phyloP scores from a whole-genome alignment of 23 tunicate species.

The Botrylloides violaceus region DNA sequence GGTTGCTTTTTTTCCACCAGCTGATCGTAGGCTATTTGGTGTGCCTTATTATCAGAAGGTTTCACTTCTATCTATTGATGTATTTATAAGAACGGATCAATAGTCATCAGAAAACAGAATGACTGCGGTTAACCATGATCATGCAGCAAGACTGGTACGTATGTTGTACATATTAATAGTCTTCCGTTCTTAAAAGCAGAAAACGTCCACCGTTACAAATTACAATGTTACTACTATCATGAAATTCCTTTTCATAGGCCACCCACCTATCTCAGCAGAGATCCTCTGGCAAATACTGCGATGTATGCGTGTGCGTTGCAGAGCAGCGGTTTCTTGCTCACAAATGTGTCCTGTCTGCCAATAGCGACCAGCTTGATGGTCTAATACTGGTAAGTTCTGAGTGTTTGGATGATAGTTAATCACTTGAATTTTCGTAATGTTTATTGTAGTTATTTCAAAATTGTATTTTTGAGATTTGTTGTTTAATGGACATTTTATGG shows the following conservation, averaged over 20 bases:
- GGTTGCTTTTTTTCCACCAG: too few relatives aligned
- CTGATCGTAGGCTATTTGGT: too few relatives aligned
- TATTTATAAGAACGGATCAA: not conserved
- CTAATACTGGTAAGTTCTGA: conserved; percentile 52
- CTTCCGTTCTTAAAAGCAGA: not conserved
- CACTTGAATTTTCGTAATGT: too few relatives aligned
- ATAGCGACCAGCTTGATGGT: conserved; percentile 55
- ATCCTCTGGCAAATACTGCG: conserved; percentile 74
- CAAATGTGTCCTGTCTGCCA: conserved; percentile 77
- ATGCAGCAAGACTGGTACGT: conserved; percentile 39
- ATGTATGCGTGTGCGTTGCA: conserved; percentile 66
- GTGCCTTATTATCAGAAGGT: too few relatives aligned
- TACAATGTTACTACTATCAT: not conserved
- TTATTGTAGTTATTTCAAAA: too few relatives aligned
- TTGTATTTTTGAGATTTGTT: too few relatives aligned
- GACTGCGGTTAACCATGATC: conserved; percentile 39
- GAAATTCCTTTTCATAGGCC: conserved; percentile 46
- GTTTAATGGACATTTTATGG: too few relatives aligned
- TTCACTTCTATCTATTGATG: not conserved
- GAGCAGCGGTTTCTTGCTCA: conserved; percentile 75
- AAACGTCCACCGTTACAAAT: not conserved
- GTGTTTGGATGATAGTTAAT: too few relatives aligned
- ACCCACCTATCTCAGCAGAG: conserved; percentile 45
- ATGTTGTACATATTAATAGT: not conserved
- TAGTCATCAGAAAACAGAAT: not conserved